Evolutionary conservation across 2,113 vertebrate species (phyloP), one percentile per base, ranked within the genome.

Genomic region (Dipodomys merriami): DNA sequence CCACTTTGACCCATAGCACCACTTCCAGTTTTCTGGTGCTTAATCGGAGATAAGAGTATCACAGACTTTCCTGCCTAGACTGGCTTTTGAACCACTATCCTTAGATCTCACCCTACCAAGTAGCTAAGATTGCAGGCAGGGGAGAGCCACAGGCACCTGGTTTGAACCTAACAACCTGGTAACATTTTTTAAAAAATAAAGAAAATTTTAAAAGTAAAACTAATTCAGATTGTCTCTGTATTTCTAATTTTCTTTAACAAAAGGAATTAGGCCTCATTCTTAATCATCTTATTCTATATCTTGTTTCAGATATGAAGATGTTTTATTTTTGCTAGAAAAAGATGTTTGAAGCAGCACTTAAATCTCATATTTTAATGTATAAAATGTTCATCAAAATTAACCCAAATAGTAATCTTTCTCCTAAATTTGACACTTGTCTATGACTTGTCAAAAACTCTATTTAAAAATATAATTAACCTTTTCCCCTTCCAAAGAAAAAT

Each of bases 331-430:
- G 8, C 86, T 25, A 88, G n/a, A 88, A 74, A 85, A 95, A 94
- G 39, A 93, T 77, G 64, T 72, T 64, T 39, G 27, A 88, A 74
- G 33, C 35, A 82, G 82, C 16, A 23, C 93, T 57, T 92, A 89
- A 85, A 86, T 74, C 23, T 93, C 23, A 64, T 86, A 79, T 91
- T 87, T 93, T 86, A 20, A 60, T 85, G 22, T 64, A 64, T 9
- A 81, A 89, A 95, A 94, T 29, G 9, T 29, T 29, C 19, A 80
- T 83, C 80, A 91, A 92, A 96, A 93, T 90, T 64, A 84, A 4
- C 18, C 15, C 29, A 91, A 60, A 46, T 16, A 91, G 68, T 90
- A 88, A 85, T 93, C 22, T 82, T 67, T 84, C 20, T 65, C 53
- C 12, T 93, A 92, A 81, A 93, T 94, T 73, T 53, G 22, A 84